Evolutionary conservation across 2,888 invertebrate species (phyloP), one percentile per base, ranked within the genome.

Genomic region (Platyscelio sp.): DNA sequence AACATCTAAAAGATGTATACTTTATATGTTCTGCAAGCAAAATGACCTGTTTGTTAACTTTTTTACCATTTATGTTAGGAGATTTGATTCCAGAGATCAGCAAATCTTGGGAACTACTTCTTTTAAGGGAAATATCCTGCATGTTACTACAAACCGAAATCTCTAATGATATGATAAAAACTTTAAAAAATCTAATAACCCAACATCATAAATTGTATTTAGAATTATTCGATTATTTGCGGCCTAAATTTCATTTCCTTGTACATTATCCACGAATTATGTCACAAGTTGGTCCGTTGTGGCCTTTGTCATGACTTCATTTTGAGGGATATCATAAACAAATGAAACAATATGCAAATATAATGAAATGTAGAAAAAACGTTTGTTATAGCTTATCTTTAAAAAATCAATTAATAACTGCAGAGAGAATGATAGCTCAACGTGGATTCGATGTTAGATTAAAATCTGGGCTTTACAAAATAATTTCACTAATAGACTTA

Each of bases 201-300:
- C 13, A 49, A 18, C 81, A 72, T 60, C 68, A 82, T 51, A 24
- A 15, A 11, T 29, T 82, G n/a, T 85, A 82, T 54, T 49, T 63
- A 20, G 5, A 67, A 46, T 26, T 82, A 29, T 82, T 82, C 51
- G 71, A 85, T 51, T 43, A 82, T 51, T 46, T 85, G 1, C 70
- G 46, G 56, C 79, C 81, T 7, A 83, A 82, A 65, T 80, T 78
- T 46, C 83, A 86, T 78, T 68, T 81, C 33, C 26, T 82, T 1
- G 18, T 86, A n/a, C 87, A 87, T 29, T 86, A 87, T 72, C 54
- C 74, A 1, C 82, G 85, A 7, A 70, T 85, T 0, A 75, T 87
- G 18, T 11, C n/a, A n/a, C 13, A 61, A 68, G 68, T 78, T 15
- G 86, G 86, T 18, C 79, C 85, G 13, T 22, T 85, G 20, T 79